Evolutionary conservation across 2,113 vertebrate genomes (phyloP).

Genomic region (Noturus placidus): DNA sequence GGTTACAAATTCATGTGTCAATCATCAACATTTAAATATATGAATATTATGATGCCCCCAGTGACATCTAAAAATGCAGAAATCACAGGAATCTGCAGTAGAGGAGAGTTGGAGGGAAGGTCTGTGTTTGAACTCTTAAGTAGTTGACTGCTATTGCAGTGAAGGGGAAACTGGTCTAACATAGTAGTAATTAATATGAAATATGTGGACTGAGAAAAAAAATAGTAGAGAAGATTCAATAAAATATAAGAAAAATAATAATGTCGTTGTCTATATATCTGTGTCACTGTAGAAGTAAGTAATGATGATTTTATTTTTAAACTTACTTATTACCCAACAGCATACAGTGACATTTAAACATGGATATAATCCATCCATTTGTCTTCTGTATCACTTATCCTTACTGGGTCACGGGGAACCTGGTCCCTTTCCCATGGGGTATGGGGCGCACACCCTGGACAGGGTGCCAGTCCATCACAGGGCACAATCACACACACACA

Average conservation of each 20-base stretch:
- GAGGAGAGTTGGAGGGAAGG: slow-evolving; percentile 54
- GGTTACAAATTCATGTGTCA: not conserved
- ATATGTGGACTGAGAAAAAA: slow-evolving; percentile 71
- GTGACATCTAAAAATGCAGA: not conserved
- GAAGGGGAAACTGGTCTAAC: slow-evolving; percentile 77
- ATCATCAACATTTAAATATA: not conserved
- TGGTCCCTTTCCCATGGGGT: no score
- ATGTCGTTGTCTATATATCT: not conserved
- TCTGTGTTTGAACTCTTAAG: slow-evolving; percentile 73
- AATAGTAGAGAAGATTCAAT: slow-evolving; percentile 75
- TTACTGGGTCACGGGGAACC: no score
- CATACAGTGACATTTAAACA: not conserved
- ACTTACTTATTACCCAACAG: not conserved
- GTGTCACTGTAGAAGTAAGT: not conserved
- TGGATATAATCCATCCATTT: no score
- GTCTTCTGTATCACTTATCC: no score
- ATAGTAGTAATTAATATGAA: slow-evolving; percentile 83
- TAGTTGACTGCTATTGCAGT: slow-evolving; percentile 80
- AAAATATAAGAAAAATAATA: slow-evolving; percentile 58
- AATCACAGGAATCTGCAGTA: not conserved
- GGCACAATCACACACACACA: no score
- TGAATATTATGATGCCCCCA: not conserved
- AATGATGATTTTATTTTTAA: not conserved
- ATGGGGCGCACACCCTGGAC: no score
- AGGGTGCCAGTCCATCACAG: no score